Evolutionary conservation across 2,888 invertebrate species (phyloP), one percentile per base, ranked within the genome.

Genomic region (Ephialtes manifestator): DNA sequence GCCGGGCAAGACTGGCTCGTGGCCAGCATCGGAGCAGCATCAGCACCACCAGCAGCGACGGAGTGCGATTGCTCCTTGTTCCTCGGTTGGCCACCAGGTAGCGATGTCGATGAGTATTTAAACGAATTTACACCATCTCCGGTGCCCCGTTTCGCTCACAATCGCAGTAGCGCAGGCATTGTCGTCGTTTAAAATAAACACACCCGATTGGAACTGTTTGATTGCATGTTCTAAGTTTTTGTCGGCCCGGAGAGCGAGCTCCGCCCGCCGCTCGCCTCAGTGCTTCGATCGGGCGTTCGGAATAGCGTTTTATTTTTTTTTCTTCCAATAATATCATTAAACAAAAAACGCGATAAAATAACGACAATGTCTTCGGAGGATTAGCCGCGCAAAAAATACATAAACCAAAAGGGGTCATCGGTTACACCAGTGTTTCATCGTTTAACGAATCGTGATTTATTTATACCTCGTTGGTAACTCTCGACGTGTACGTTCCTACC

Each of bases 121-220:
- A 95, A 94, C 94, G 93, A 94, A 93, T 94, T 93, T 94, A 94
- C 92, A 93, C 91, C 93, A 91, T 93, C 90, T 92, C 94, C 94
- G 94, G 93, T 93, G 95, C 95, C 93, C 95, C 95, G 95, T 95
- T 95, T 95, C 95, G 93, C 95, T 94, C 94, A 94, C 94, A 94
- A 95, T 94, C 94, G 94, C 94, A 94, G 94, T 94, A 93, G 93
- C 93, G 93, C 92, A 94, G 92, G 86, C 87, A 87, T 86, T 91
- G 90, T 92, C 90, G 91, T 90, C 91, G 87, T 87, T 83, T 82
- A n/a, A 72, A 60, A 58, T 46, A 46, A 55, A 48, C n/a, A 60
- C 31, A 11, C 13, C 24, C 48, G n/a, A 70, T 60, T 71, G 46
- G 15, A 63, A 31, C 13, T 63, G 18, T 67, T 24, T 13, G 1